Base-by-base conservation (phyloP, 2,113 vertebrate genomes). In the Ochotona princeps region DNA sequence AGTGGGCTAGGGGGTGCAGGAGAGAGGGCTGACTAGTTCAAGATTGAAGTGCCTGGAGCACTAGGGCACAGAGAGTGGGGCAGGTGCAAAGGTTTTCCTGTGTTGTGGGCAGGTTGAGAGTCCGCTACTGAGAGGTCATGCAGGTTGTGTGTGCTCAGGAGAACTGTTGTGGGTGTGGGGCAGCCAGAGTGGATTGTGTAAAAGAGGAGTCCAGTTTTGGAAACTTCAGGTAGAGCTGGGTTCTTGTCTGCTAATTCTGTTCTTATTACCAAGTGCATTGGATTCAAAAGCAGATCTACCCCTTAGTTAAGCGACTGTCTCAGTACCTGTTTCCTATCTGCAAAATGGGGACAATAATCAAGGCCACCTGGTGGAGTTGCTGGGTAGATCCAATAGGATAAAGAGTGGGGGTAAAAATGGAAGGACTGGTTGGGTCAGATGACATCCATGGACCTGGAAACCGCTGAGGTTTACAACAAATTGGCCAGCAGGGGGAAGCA, bases 401-500 rank as follows among this genome's bases (percentile, higher is more conserved):
- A 51, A 54, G 15, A 1, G 0, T 17, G 14, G 21, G 32, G 57
- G 69, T 0, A 30, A 5, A 28, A 12, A 28, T 6, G 30, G 6
- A 9, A 7, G 18, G 8, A 28, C 21, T 7, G 0, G 32, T 57
- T 57, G 18, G 54, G 54, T 57, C 54, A 18, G 14, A 5, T 13
- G 2, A 26, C 35, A 0, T 12, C 17, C 14, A 18, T 13, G 3
- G 8, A n/a, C 35, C 35, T 63, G n/a, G 23, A 78, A 82, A 35
- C 25, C 3, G 1, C 4, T 25, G 1, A 1, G 23, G 72, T 63
- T 89, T 81, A 72, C 51, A 51, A 49, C 26, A 32, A n/a, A 80
- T 1, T 12, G 38, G 60, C 95, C 95, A 91, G 94, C 88, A 97
- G 95, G 73, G 89, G 91, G 70, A 72, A 93, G 92, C 47, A 91